Base-by-base conservation (phyloP, 2,888 invertebrate genomes). In the Dynastes maya region DNA sequence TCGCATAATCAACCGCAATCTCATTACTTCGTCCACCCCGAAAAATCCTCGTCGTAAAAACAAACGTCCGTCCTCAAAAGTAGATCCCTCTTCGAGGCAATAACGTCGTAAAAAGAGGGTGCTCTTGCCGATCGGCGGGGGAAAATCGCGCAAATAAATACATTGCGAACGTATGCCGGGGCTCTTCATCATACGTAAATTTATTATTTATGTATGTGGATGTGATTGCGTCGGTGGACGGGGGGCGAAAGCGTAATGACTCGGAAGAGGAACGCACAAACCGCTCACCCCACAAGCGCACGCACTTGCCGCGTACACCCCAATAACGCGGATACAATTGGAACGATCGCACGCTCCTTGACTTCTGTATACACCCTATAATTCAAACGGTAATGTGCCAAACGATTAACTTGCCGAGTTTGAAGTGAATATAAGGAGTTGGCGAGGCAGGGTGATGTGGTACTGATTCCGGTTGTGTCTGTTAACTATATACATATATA, bases 331-430 rank as follows among this genome's bases (percentile, higher is more conserved):
- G 79, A 80, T 75, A 82, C 82, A 83, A 82, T 81, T 81, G 79
- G 81, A 80, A 78, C 80, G 80, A 83, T 81, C 77, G 83, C 82
- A 83, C 82, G 82, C 82, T 82, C 80, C 83, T 83, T 83, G 83
- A 83, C 82, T 83, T 78, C 72, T 80, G 79, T 82, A 45, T 45
- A 83, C 83, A 83, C 83, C 83, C 83, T 80, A 83, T 83, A 83
- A 83, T 83, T 83, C 83, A 84, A 79, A 80, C 80, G 80, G 80
- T 83, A 83, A 83, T 82, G 83, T 81, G 83, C 82, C 29, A 82
- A 83, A 84, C 84, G 83, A 84, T 84, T 83, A 84, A 84, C 81
- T 45, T 82, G 72, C 3, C 45, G 72, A 49, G 45, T 45, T 45
- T 49, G 71, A 51, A 29, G 68, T 27, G 55, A 58, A 45, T 71